Evolutionary conservation across 2,797 vertebrate genomes (phyloP).

Genomic region (Girardinus metallicus): DNA sequence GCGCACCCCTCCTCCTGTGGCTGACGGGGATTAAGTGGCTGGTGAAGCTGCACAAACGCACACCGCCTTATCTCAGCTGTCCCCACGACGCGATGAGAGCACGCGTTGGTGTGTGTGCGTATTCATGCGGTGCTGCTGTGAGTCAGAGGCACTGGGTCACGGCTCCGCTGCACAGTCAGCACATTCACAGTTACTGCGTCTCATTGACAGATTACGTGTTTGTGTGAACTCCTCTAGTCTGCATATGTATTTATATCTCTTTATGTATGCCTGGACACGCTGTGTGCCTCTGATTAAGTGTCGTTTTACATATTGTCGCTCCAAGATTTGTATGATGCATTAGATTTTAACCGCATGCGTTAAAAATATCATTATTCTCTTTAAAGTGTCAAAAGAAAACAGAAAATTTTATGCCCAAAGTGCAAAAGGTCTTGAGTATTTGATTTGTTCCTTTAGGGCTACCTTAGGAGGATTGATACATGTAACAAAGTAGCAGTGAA

Average conservation of each 20-base stretch:
- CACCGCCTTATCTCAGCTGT: conserved; percentile 53
- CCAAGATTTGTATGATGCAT: conserved; percentile 18
- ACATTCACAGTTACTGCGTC: conserved; percentile 47
- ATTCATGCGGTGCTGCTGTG: conserved; percentile 43
- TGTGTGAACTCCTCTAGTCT: conserved; percentile 4
- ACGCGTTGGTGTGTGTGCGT: background rate
- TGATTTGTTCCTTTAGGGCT: background rate
- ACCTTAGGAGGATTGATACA: background rate
- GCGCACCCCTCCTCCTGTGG: conserved; percentile 14
- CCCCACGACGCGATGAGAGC: conserved; percentile 26
- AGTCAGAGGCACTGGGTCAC: conserved; percentile 64
- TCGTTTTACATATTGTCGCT: conserved; percentile 37
- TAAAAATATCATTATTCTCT: background rate
- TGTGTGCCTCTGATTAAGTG: conserved; percentile 34
- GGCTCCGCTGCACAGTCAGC: conserved; percentile 64
- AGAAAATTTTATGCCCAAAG: background rate
- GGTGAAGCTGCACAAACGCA: conserved; percentile 52
- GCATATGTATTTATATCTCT: conserved; percentile 36
- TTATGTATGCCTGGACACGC: conserved; percentile 40
- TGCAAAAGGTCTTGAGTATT: background rate
- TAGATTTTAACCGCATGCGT: background rate
- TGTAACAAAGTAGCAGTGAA: background rate
- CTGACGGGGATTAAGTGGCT: conserved; percentile 66
- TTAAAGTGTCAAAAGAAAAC: background rate
- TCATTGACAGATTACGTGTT: conserved; percentile 19